Conservation (phyloP, 92 coral and sea anemone genomes). For the Montipora capitata region DNA sequence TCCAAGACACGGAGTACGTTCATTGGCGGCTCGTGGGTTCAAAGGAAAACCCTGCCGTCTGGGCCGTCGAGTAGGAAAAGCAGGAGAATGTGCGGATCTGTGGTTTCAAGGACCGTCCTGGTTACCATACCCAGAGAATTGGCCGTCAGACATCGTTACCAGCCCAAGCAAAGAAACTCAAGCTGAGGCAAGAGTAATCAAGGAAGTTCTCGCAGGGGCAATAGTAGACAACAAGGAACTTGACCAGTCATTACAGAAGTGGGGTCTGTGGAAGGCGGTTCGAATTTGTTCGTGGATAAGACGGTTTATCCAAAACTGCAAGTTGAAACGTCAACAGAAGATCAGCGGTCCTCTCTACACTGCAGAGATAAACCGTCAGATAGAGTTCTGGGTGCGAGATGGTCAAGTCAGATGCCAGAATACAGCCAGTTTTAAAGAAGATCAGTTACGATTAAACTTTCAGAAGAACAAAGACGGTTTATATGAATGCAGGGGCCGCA, state of each 20-base stretch:
- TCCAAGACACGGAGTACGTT: conserved; percentile 39
- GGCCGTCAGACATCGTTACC: conserved; percentile 27
- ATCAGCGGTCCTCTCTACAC: too few relatives aligned
- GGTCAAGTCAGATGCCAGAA: too few relatives aligned
- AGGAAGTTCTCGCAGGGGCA: conserved; percentile 27
- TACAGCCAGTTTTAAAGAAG: too few relatives aligned
- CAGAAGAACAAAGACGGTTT: too few relatives aligned
- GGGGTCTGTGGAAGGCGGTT: conserved; percentile 53
- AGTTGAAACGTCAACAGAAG: conserved; percentile 21
- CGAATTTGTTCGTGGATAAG: conserved; percentile 27
- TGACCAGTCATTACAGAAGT: conserved; percentile 43
- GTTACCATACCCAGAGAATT: conserved; percentile 46
- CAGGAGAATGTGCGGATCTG: conserved; percentile 1
- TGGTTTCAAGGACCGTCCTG: conserved; percentile 45
- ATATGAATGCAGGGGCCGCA: too few relatives aligned
- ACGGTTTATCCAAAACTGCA: conserved; percentile 35
- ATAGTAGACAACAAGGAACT: conserved; percentile 11
- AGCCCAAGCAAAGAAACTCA: conserved; percentile 19
- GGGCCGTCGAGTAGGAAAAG: conserved; percentile 13
- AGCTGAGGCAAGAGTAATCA: conserved; percentile 12
- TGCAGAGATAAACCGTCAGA: too few relatives aligned
- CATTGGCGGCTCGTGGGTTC: conserved; percentile 55
- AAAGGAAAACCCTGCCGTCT: conserved; percentile 24
- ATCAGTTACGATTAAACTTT: too few relatives aligned
- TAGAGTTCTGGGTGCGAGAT: too few relatives aligned